A percentile compares a stretch with the other conserved stretches of the same genome.
These are phyloP conservation scores for Salvelinus alpinus DNA, from an alignment of 2,113 vertebrate genomes.

Conservation along the genomic window DNA sequence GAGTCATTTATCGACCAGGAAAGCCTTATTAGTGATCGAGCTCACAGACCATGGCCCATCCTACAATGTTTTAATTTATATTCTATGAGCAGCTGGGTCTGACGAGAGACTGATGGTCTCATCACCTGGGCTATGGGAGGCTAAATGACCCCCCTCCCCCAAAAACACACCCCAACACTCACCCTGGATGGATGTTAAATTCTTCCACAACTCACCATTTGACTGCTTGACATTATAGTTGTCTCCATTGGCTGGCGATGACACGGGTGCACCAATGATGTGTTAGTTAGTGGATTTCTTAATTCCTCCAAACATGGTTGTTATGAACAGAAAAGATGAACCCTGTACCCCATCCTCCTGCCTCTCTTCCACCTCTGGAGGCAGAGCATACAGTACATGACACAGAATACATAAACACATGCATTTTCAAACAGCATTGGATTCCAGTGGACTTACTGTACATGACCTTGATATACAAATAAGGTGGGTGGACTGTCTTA, in stretches of 20 bases:
- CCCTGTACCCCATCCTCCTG: no score
- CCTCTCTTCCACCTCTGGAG: no score
- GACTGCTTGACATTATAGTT: neutral
- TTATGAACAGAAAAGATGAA: constrained; percentile 10
- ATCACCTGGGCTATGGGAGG: constrained; percentile 48
- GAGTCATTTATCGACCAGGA: constrained; percentile 88
- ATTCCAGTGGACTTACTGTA: no score
- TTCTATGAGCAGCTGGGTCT: constrained; percentile 79
- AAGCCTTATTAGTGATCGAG: constrained; percentile 80
- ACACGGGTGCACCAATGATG: no score
- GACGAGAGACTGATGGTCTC: constrained; percentile 76
- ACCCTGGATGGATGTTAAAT: neutral
- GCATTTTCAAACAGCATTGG: no score
- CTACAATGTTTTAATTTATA: constrained; percentile 78
- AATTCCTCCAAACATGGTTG: no score
- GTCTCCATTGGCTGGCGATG: neutral
- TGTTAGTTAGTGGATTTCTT: no score
- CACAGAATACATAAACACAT: no score
- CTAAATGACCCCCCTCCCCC: constrained; percentile 36
- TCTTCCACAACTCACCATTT: neutral
- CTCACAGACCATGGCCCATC: constrained; percentile 70
- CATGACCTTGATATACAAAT: no score
- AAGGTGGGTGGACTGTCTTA: no score
- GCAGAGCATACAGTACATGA: no score
- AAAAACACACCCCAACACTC: neutral